Evolutionary conservation across 2,797 vertebrate genomes (phyloP).

Genomic region (Loris lydekkerianus): DNA sequence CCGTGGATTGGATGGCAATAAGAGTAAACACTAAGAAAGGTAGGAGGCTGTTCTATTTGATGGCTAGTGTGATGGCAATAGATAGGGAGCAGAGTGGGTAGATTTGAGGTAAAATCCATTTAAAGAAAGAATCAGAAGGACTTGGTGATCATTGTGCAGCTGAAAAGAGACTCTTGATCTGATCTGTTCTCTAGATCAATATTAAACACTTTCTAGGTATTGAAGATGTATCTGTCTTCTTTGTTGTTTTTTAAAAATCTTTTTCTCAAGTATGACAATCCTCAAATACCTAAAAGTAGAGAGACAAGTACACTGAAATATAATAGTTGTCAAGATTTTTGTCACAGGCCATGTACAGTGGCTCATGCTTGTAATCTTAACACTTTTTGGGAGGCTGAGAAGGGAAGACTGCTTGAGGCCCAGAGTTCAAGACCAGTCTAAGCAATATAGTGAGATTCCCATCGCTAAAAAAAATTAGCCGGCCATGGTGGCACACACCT

Average conservation of each 20-base stretch:
- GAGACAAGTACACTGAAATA: conserved; percentile 4
- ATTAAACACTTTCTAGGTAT: neutral
- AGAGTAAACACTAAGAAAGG: neutral
- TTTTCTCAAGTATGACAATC: neutral
- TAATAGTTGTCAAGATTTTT: conserved; percentile 31
- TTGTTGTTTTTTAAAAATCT: neutral
- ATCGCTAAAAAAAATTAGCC: no score
- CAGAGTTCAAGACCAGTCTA: no score
- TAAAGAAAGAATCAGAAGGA: neutral
- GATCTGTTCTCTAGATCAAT: conserved; percentile 28
- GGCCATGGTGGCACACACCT: no score
- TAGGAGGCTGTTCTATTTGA: neutral
- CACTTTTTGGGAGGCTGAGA: no score
- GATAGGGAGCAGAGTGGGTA: neutral
- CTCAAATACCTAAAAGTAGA: neutral
- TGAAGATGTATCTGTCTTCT: neutral
- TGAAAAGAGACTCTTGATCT: conserved; percentile 51
- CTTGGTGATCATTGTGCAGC: neutral
- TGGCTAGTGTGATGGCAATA: neutral
- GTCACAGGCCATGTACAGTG: neutral
- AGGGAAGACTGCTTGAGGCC: no score
- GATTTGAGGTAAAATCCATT: neutral
- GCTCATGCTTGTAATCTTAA: no score
- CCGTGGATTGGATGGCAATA: neutral
- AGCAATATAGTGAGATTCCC: no score